Conservation (phyloP, 2,113 vertebrate genomes). For the Etia nguti region DNA sequence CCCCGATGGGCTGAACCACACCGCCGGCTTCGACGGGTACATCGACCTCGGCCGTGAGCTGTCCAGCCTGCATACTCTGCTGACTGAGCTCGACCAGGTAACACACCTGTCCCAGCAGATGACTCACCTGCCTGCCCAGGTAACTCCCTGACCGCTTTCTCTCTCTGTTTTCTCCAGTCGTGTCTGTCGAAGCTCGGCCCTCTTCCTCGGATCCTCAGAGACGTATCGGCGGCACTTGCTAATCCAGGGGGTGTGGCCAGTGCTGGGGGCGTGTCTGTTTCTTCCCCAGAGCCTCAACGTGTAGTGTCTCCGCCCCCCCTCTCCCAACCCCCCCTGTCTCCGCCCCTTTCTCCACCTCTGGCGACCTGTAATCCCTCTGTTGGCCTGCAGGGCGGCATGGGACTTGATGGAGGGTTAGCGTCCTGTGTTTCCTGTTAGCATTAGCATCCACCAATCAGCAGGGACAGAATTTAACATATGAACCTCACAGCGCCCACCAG, state of each 20-base stretch:
- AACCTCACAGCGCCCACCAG: background rate
- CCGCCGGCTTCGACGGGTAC: slow-evolving; percentile 93
- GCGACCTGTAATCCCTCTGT: slow-evolving; percentile 80
- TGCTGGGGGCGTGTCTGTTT: slow-evolving; percentile 66
- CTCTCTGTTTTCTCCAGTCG: slow-evolving; percentile 6
- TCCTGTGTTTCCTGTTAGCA: background rate
- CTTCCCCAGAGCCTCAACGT: slow-evolving; percentile 69
- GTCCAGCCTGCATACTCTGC: slow-evolving; percentile 86
- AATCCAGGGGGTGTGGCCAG: slow-evolving; percentile 81
- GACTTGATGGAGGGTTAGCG: slow-evolving; percentile 81
- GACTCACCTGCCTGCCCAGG: background rate
- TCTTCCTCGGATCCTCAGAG: slow-evolving; percentile 89
- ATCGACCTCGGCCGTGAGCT: slow-evolving; percentile 94
- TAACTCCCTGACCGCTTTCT: background rate
- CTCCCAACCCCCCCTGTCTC: slow-evolving; percentile 70
- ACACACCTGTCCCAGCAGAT: background rate
- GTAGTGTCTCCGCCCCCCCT: slow-evolving; percentile 71
- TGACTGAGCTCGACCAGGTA: slow-evolving; percentile 96
- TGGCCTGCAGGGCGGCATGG: slow-evolving; percentile 81
- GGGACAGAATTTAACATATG: background rate
- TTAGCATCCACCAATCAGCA: slow-evolving; percentile 22
- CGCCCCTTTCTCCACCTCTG: slow-evolving; percentile 75
- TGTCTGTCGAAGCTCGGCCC: slow-evolving; percentile 83
- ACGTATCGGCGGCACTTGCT: slow-evolving; percentile 82
- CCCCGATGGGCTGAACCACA: slow-evolving; percentile 90